Evolutionary conservation across 2,797 vertebrate genomes (phyloP).

Genomic region (Bradypodion pumilum): DNA sequence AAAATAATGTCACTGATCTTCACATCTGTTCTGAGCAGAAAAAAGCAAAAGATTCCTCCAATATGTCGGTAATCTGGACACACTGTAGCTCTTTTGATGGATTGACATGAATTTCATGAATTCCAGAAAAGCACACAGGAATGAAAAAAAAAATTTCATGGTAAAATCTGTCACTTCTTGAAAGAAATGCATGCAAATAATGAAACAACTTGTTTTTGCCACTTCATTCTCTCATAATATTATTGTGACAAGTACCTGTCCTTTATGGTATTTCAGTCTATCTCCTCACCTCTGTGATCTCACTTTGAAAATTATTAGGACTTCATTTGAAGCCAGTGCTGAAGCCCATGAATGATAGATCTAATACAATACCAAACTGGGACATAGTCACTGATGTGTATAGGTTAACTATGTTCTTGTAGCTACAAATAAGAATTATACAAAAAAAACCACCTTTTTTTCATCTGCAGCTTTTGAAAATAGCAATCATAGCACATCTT

Average conservation of each 20-base stretch:
- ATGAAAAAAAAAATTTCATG: background rate
- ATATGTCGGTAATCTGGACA: background rate
- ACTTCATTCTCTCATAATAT: background rate
- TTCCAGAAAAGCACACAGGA: constrained; percentile 1
- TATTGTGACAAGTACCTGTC: background rate
- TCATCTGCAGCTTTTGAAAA: background rate
- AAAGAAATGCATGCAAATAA: constrained; percentile 29
- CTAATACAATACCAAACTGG: constrained; percentile 20
- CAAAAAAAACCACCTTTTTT: background rate
- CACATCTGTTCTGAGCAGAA: background rate
- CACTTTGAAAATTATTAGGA: constrained; percentile 32
- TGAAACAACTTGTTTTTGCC: background rate
- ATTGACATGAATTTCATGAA: constrained; percentile 29
- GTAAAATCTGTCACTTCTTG: background rate
- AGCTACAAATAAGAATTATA: background rate
- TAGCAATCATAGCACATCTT: background rate
- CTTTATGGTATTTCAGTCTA: background rate
- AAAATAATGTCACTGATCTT: constrained; percentile 27
- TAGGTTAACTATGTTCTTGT: constrained; percentile 12
- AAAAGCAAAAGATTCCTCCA: background rate
- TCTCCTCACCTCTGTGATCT: constrained; percentile 10
- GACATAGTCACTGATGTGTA: background rate
- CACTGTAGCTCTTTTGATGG: background rate
- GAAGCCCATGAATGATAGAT: constrained; percentile 31
- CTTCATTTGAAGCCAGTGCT: background rate